Conservation (phyloP, 2,888 invertebrate species). For the Scotopteryx bipunctaria region DNA sequence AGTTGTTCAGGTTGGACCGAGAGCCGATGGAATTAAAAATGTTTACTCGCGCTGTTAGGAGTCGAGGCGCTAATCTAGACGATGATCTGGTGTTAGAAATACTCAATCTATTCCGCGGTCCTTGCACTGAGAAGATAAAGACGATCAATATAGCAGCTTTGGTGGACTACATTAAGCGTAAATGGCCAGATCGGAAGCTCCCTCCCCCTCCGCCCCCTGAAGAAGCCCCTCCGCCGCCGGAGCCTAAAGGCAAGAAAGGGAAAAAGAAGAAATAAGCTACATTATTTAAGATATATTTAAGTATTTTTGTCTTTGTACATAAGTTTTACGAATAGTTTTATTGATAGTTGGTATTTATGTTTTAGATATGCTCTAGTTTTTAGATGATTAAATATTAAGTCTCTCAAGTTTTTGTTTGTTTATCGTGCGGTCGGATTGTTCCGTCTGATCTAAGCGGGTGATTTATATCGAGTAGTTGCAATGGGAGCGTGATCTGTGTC, state of each 20-base stretch:
- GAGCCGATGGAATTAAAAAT: conserved; percentile 42
- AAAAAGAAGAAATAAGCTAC: conserved; percentile 13
- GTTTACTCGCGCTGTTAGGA: conserved; percentile 39
- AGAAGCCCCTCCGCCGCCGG: conserved; percentile 29
- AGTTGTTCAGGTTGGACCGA: conserved; percentile 47
- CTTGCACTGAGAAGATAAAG: conserved; percentile 45
- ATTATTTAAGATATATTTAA: conserved; percentile 6
- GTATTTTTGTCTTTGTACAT: conserved; percentile 21
- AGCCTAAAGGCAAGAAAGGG: conserved; percentile 16
- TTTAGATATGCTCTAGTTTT: conserved; percentile 10
- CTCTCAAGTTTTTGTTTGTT: conserved; percentile 7
- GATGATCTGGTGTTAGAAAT: conserved; percentile 51
- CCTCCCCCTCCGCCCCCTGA: conserved; percentile 53
- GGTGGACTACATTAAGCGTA: conserved; percentile 55
- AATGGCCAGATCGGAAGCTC: conserved; percentile 61
- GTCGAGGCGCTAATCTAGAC: conserved; percentile 44
- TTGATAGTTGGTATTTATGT: conserved; percentile 8
- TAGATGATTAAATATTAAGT: conserved; percentile 14
- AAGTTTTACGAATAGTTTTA: conserved; percentile 22
- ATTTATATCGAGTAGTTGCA: conserved; percentile 54
- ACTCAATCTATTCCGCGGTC: conserved; percentile 47
- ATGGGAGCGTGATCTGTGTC: conserved; percentile 49
- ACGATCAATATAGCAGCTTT: conserved; percentile 47
- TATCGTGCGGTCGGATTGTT: conserved; percentile 22
- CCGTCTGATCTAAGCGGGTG: conserved; percentile 49